Evolutionary conservation across 2,113 vertebrate species (phyloP).

Genomic region (Daphoenositta chrysoptera): DNA sequence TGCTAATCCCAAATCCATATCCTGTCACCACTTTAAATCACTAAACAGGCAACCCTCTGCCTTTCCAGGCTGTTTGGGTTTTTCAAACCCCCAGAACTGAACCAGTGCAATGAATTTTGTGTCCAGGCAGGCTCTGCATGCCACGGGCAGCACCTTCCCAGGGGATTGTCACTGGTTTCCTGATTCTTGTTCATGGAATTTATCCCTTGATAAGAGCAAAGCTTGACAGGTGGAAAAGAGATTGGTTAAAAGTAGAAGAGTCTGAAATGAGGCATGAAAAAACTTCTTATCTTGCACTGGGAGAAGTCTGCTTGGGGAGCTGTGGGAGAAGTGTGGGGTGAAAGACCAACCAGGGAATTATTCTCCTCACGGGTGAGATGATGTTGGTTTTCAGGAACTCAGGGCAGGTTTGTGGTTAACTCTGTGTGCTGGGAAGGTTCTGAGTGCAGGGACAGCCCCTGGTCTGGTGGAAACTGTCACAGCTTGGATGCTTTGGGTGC

Average conservation of each 20-base stretch:
- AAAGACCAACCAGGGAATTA: neutral
- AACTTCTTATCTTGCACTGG: neutral
- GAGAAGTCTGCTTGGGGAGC: neutral
- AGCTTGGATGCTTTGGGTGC: neutral
- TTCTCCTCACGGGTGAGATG: neutral
- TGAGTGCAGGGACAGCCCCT: neutral
- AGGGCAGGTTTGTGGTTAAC: neutral
- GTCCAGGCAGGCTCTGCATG: neutral
- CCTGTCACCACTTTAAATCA: neutral
- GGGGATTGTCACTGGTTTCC: neutral
- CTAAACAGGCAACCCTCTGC: neutral
- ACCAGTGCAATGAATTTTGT: neutral
- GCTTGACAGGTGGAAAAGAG: neutral
- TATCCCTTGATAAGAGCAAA: neutral
- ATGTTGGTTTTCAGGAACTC: neutral
- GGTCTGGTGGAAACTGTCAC: neutral
- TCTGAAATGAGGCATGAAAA: neutral
- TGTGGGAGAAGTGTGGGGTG: neutral
- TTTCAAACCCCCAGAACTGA: neutral
- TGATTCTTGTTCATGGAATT: neutral
- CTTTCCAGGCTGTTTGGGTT: neutral
- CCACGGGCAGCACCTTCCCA: neutral
- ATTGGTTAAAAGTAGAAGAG: neutral
- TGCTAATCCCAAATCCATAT: neutral
- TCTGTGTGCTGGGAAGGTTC: neutral